Evolutionary conservation across 2,888 invertebrate genomes (phyloP), one percentile per base, ranked within the genome.

Genomic region (Creontiades dilutus): DNA sequence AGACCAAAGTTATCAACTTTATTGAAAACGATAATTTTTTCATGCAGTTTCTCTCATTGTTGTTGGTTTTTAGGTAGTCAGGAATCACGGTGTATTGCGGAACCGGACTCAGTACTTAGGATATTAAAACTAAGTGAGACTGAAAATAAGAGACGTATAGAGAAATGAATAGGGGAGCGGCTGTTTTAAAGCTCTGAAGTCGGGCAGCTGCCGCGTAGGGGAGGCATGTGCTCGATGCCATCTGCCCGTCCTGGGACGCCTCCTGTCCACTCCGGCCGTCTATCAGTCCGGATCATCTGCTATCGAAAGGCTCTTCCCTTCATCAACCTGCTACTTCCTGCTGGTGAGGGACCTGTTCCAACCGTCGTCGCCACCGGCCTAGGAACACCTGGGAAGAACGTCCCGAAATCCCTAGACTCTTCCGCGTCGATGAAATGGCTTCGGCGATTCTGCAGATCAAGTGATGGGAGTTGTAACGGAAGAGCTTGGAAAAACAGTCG

Each of bases 281-380:
- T 82, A 82, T 82, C 82, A 80, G 37, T 80, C 19, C n/a, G 82
- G 82, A 82, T 82, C 82, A 82, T 82, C 82, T 82, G 82, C 82
- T 52, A 82, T 82, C 82, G 52, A 82, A 82, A 52, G 5, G 80
- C 37, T 80, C 46, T 80, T 80, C 80, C 48, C 80, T 82, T 82
- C 48, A 48, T 82, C 82, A 82, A 82, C 82, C 82, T 82, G 82
- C 47, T 52, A 52, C 82, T 27, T 48, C 82, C 48, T 82, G 68
- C 82, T 52, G 52, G 47, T 12, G 48, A 82, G 27, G 23, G 16
- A 48, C 47, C 82, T 47, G 47, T 16, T 23, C 48, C 82, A 19
- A 82, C 19, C 47, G 16, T 28, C 28, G 19, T 46, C 37, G 16
- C 68, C 68, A 23, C 68, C 68, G 4, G n/a, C 61, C 68, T 68